These are phyloP conservation scores for Peromyscus californicus DNA, from an alignment of 2,113 vertebrate species.

Conservation along the genomic window DNA sequence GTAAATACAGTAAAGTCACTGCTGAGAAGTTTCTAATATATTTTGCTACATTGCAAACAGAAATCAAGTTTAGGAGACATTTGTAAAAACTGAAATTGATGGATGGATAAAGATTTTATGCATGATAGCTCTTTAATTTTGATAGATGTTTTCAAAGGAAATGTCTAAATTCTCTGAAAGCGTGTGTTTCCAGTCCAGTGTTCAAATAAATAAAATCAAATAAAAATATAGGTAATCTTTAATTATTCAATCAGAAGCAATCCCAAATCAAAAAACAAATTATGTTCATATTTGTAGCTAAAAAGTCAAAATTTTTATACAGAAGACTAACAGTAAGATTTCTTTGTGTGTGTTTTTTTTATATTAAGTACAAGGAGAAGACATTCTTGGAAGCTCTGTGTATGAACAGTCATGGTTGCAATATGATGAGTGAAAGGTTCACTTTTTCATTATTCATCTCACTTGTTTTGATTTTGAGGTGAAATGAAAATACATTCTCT, in stretches of 20 bases:
- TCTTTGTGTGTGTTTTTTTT: background rate
- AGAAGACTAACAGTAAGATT: background rate
- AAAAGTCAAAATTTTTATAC: background rate
- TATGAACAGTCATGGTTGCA: no score
- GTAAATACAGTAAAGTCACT: background rate
- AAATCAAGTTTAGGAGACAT: background rate
- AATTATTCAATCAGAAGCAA: background rate
- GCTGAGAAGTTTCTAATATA: background rate
- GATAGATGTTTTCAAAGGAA: background rate
- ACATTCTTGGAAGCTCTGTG: background rate
- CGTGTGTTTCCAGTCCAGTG: background rate
- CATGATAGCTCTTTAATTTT: background rate
- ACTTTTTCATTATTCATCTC: background rate
- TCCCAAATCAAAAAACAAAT: background rate
- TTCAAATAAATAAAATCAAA: background rate
- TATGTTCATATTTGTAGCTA: background rate
- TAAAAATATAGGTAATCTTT: background rate
- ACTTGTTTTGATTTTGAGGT: background rate
- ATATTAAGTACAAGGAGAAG: background rate
- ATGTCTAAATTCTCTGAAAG: background rate
- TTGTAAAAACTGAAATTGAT: background rate
- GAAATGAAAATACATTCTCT: background rate
- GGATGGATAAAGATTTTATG: background rate
- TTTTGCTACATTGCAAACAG: background rate
- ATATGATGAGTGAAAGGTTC: background rate